phyloP scores from a whole-genome alignment of 2,113 vertebrate species.

The Trematomus loennbergii region DNA sequence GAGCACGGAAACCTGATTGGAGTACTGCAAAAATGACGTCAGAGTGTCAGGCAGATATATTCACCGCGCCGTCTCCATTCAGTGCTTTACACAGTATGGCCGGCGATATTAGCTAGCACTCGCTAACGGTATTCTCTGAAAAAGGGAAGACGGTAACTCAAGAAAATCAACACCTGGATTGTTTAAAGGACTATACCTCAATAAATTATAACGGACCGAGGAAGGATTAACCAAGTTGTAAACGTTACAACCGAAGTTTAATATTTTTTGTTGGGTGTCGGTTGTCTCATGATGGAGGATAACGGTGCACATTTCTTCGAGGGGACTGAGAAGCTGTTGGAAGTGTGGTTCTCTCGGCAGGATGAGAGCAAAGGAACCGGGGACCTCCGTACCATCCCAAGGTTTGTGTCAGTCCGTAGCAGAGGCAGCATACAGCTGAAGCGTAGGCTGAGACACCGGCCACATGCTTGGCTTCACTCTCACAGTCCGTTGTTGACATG shows the following conservation, averaged over 20 bases:
- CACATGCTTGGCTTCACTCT: neutral
- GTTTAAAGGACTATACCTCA: conserved; percentile 88
- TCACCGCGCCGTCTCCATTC: conserved; percentile 19
- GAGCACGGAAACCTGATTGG: conserved; percentile 39
- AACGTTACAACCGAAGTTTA: conserved; percentile 73
- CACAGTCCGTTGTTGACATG: neutral
- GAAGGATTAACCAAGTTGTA: conserved; percentile 75
- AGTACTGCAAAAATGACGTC: conserved; percentile 17
- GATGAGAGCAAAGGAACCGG: conserved; percentile 95
- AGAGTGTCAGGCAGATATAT: conserved; percentile 79
- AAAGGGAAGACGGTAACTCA: conserved; percentile 91
- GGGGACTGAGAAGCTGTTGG: conserved; percentile 98
- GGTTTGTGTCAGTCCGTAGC: conserved; percentile 81
- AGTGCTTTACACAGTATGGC: conserved; percentile 99
- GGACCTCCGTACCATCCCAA: conserved; percentile 97
- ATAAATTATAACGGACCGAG: conserved; percentile 79
- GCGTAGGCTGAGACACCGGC: conserved; percentile 3
- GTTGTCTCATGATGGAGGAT: conserved; percentile 96
- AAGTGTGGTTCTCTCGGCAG: conserved; percentile 98
- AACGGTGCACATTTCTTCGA: conserved; percentile 99
- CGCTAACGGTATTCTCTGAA: conserved; percentile 96
- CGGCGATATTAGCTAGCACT: conserved; percentile 99
- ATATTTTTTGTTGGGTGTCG: conserved; percentile 91
- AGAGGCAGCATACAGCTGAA: neutral
- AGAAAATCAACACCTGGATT: conserved; percentile 85